phyloP scores from a whole-genome alignment of 1,140 invertebrate species.

The Listronotus bonariensis region DNA sequence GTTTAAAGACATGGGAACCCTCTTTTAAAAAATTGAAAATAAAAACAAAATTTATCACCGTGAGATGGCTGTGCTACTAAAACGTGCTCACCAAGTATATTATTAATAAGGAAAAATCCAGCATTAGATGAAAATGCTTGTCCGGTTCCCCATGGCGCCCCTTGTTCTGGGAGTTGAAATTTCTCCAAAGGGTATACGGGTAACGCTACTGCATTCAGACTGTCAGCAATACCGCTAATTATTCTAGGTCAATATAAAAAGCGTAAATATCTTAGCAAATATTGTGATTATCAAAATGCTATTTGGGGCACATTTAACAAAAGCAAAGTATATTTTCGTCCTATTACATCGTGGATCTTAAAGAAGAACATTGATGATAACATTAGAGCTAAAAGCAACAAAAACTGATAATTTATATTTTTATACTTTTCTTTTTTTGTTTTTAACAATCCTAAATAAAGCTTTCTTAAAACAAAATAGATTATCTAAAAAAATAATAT shows the following conservation, averaged over 20 bases:
- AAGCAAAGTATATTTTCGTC: constrained; percentile 37
- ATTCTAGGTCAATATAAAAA: constrained; percentile 38
- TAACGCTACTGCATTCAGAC: constrained; percentile 39
- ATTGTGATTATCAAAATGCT: constrained; percentile 25
- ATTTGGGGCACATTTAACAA: constrained; percentile 31
- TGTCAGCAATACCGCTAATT: constrained; percentile 43
- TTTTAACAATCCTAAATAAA: no score
- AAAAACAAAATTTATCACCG: no score
- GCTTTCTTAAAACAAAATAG: no score
- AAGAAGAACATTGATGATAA: constrained; percentile 23
- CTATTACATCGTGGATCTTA: constrained; percentile 31
- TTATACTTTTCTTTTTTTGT: no score
- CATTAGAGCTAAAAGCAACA: not conserved
- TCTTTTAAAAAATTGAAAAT: no score
- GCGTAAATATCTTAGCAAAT: constrained; percentile 22
- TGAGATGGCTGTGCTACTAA: no score
- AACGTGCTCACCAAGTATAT: constrained; percentile 49
- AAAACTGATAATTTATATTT: no score
- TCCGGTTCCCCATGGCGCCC: constrained; percentile 60
- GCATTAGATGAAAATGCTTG: constrained; percentile 58
- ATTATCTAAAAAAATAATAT: no score
- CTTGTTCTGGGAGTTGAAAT: constrained; percentile 67
- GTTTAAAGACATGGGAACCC: no score
- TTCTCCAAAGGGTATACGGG: constrained; percentile 68
- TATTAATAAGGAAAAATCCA: constrained; percentile 57